A percentile compares a stretch with the other conserved stretches of the same genome.
These are phyloP conservation scores for Scopus umbretta DNA, from an alignment of 2,113 vertebrate species.

Conservation along the genomic window DNA sequence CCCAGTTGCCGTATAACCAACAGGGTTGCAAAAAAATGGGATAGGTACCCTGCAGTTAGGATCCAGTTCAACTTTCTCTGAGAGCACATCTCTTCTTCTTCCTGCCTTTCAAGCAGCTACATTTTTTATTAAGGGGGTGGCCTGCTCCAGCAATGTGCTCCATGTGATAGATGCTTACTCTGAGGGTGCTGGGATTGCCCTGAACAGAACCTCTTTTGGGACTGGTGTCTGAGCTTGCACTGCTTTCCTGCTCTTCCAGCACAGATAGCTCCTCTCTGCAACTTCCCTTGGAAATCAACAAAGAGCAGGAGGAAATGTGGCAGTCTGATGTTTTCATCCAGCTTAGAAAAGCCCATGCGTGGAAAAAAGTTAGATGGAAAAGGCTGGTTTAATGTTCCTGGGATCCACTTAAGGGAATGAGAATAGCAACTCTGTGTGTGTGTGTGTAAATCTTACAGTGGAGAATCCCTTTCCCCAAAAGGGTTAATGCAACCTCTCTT, in stretches of 20 bases:
- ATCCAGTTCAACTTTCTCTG: not conserved
- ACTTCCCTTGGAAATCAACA: not conserved
- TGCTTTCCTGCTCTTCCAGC: not conserved
- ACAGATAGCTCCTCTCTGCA: not conserved
- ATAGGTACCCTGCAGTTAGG: not conserved
- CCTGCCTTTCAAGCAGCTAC: not conserved
- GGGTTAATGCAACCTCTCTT: constrained; percentile 70
- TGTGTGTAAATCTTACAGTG: not conserved
- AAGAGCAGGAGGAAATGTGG: not conserved
- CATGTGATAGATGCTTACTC: not conserved
- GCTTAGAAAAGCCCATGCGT: not conserved
- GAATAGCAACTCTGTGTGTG: not conserved
- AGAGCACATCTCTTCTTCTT: not conserved
- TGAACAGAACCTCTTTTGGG: not conserved
- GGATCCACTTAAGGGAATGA: not conserved
- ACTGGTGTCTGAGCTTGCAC: not conserved
- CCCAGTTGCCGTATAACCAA: not conserved
- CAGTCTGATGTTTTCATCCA: not conserved
- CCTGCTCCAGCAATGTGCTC: not conserved
- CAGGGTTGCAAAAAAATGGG: not conserved
- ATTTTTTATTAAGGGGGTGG: not conserved
- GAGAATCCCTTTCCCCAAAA: not conserved
- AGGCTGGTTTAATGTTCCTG: not conserved
- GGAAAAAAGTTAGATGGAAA: not conserved
- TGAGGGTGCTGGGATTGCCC: not conserved